Conservation (phyloP, 2,888 invertebrate genomes). For the Epinotia demarniana region DNA sequence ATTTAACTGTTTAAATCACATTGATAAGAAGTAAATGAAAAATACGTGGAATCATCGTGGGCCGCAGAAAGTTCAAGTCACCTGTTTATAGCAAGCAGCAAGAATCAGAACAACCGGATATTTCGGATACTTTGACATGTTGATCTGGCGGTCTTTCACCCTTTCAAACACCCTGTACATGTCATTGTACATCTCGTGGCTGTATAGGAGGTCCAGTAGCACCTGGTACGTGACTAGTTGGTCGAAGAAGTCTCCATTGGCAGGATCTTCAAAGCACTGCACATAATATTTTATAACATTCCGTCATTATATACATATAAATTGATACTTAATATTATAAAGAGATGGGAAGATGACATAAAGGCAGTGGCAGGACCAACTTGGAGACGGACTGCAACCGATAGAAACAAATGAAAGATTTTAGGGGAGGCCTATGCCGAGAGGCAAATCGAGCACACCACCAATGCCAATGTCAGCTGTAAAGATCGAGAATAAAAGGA, state of each 20-base stretch:
- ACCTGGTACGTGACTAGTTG: conserved; percentile 88
- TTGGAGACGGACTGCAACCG: too few species aligned
- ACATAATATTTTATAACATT: conserved; percentile 48
- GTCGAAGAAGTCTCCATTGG: conserved; percentile 88
- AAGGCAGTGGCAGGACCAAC: too few species aligned
- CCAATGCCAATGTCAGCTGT: too few species aligned
- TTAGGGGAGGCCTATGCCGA: too few species aligned
- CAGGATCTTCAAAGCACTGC: conserved; percentile 86
- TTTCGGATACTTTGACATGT: conserved; percentile 87
- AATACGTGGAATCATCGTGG: too few species aligned
- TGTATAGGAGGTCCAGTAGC: conserved; percentile 88
- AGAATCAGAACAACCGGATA: conserved; percentile 87
- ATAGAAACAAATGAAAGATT: too few species aligned
- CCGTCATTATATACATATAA: background rate
- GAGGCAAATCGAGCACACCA: too few species aligned
- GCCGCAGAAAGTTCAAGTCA: conserved; percentile 54
- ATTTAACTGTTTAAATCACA: too few species aligned
- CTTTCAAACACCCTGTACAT: conserved; percentile 86
- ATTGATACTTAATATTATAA: too few species aligned
- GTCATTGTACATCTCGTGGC: conserved; percentile 87
- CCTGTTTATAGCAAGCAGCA: conserved; percentile 91
- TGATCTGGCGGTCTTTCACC: conserved; percentile 85
- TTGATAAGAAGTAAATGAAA: too few species aligned
- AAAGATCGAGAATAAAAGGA: too few species aligned
- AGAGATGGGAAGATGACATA: too few species aligned